These are phyloP conservation scores for Patella caerulea DNA, from an alignment of 2,888 invertebrate genomes.

Conservation along the genomic window DNA sequence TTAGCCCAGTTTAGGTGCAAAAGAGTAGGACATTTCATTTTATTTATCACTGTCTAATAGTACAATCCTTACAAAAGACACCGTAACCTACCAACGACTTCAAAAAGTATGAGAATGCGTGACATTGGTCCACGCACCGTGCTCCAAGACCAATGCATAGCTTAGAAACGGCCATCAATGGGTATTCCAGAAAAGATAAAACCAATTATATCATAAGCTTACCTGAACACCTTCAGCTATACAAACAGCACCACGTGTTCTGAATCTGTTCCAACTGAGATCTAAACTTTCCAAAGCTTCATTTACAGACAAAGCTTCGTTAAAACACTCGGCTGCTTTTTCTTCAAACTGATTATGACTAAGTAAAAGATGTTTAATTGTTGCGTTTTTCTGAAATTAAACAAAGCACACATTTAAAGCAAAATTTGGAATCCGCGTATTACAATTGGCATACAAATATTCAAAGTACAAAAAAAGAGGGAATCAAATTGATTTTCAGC, in stretches of 20 bases:
- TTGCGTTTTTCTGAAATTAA: constrained; percentile 56
- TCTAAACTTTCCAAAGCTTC: constrained; percentile 62
- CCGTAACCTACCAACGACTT: neutral
- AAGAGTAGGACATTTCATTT: too few species aligned
- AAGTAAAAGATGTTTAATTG: constrained; percentile 53
- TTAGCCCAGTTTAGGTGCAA: too few species aligned
- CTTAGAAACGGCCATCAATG: neutral
- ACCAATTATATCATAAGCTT: neutral
- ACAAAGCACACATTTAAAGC: too few species aligned
- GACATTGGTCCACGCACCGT: neutral
- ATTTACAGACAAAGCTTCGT: constrained; percentile 58
- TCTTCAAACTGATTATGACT: constrained; percentile 63
- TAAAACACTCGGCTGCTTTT: constrained; percentile 51
- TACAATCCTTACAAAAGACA: neutral
- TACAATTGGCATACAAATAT: too few species aligned
- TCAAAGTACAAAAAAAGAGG: too few species aligned
- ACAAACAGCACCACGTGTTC: constrained; percentile 56
- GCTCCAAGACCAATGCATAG: neutral
- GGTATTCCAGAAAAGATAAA: neutral
- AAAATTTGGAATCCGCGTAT: too few species aligned
- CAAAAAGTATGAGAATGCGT: neutral
- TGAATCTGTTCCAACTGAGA: constrained; percentile 67
- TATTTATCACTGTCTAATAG: too few species aligned
- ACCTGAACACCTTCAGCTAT: constrained; percentile 65
- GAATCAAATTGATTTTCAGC: too few species aligned